Conservation (phyloP, 2,113 vertebrate genomes). For the Onychostruthus taczanowskii region DNA sequence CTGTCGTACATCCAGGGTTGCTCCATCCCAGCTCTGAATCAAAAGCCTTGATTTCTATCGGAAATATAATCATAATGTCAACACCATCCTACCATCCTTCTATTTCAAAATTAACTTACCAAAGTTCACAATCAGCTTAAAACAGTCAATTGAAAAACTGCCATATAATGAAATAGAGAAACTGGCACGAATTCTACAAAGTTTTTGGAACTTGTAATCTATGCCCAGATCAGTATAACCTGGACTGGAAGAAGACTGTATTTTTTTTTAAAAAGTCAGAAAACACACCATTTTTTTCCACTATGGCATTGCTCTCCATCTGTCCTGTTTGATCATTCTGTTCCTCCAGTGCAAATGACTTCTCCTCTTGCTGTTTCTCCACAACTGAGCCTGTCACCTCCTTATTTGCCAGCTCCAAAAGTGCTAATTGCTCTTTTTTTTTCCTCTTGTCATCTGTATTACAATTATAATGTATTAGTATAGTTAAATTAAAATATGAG, state of each 20-base stretch:
- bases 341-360: neutral
- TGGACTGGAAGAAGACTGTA: neutral
- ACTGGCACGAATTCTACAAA: neutral
- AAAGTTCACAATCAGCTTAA: neutral
- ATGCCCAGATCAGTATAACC: neutral
- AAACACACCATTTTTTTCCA: neutral
- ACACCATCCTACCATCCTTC: neutral
- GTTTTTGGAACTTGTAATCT: neutral
- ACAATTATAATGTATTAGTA: neutral
- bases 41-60: neutral
- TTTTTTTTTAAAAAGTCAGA: neutral
- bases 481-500: neutral
- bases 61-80: neutral
- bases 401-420: neutral
- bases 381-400: neutral
- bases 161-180: neutral
- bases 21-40: neutral
- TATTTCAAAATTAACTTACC: neutral
- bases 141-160: neutral
- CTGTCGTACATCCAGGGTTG: rapidly evolving
- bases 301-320: neutral
- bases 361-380: neutral
- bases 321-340: neutral
- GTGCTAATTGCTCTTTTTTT: neutral
- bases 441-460: neutral